Evolutionary conservation across 2,888 invertebrate genomes (phyloP).

Genomic region (Mythimna impura): DNA sequence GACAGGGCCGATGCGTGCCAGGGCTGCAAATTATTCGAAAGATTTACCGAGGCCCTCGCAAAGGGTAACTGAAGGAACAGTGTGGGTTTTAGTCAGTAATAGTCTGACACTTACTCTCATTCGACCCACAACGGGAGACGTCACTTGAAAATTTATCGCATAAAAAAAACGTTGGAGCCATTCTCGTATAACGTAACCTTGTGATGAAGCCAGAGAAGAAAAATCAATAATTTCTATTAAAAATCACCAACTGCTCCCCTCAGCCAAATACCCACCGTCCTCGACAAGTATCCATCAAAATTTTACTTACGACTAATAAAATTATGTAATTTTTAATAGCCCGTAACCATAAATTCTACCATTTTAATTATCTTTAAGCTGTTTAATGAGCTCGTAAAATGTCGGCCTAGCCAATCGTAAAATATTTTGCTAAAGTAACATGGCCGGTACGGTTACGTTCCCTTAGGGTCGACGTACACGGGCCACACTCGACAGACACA

Average conservation of each 20-base stretch:
- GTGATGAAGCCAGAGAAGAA: background rate
- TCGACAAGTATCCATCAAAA: conserved; percentile 28
- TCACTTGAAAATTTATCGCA: no score
- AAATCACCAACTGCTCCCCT: background rate
- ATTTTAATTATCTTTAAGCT: conserved; percentile 57
- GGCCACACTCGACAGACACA: no score
- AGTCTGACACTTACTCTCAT: no score
- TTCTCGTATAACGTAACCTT: background rate
- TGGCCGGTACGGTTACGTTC: conserved; percentile 7
- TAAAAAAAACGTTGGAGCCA: no score
- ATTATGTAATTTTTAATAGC: conserved; percentile 60
- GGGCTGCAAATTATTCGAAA: no score
- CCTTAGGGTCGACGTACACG: background rate
- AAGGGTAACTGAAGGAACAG: no score
- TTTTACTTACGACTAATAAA: conserved; percentile 46
- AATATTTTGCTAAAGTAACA: conserved; percentile 57
- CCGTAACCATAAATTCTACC: conserved; percentile 44
- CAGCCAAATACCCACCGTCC: background rate
- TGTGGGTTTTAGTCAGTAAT: no score
- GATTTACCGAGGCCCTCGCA: no score
- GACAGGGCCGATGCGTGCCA: no score
- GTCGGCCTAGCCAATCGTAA: conserved; percentile 25
- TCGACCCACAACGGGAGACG: no score
- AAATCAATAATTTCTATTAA: background rate
- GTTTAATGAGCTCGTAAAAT: conserved; percentile 61